Evolutionary conservation across 2,797 vertebrate species (phyloP), one percentile per base, ranked within the genome.

Genomic region (Bufotes viridis): DNA sequence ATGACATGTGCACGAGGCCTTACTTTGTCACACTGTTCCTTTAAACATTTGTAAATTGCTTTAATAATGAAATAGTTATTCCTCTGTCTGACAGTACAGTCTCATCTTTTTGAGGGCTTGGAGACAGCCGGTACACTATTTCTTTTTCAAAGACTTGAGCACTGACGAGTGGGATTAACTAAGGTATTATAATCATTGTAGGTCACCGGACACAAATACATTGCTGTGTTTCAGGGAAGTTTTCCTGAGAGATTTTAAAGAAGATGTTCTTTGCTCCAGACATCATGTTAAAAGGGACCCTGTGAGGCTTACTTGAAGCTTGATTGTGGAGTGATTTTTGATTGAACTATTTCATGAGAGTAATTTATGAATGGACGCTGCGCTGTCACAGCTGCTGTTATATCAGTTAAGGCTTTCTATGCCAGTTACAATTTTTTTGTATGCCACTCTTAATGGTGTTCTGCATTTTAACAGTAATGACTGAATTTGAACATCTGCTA

Each of bases 181-280:
- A 57, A 24, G 53, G 76, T 42, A 57, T 78, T 57, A 78, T 15
- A 5, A 78, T 78, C n/a, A 76, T 55, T 55, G n/a, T 76, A 76
- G 74, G 49, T 76, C n/a, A 70, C 15, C 26, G 14, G 76, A 7
- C 55, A 57, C 22, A 78, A 78, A 26, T 78, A 26, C 2, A 78
- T 1, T 24, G 76, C 51, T 78, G 76, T 26, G 76, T 26, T 78
- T 26, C 22, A 78, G 24, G 15, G 51, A 78, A 78, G 55, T 78
- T 78, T 26, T 78, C 20, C 42, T 24, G 20, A 78, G 51, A 78
- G 55, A 78, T 57, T 78, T 24, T 57, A 17, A 29, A 24, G 26
- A 57, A 57, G 76, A 78, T 58, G 76, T 78, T 58, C 53, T 24
- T 15, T 57, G 22, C 24, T 58, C n/a, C 24, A 78, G 55, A 58